Conservation (phyloP, 2,888 invertebrate genomes). For the Eupeodes luniger region DNA sequence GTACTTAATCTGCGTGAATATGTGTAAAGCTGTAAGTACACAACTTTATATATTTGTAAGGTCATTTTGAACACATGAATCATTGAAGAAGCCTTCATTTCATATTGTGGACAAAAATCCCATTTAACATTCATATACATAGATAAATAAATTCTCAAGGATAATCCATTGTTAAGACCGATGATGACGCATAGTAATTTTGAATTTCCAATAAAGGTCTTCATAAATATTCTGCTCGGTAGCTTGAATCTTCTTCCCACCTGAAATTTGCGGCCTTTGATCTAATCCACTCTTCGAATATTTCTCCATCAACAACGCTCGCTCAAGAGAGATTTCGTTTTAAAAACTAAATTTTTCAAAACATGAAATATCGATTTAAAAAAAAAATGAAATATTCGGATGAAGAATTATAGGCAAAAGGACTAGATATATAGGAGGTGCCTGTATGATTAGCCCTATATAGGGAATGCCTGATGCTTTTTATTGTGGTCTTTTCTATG, state of each 20-base stretch:
- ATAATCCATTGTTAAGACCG: slow-evolving; percentile 1
- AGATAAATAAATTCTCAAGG: neutral
- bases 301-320: neutral
- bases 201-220: slow-evolving; percentile 9
- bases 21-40: neutral
- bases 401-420: slow-evolving; percentile 3
- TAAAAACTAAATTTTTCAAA: slow-evolving; percentile 29
- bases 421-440: neutral
- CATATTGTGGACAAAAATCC: slow-evolving; percentile 30
- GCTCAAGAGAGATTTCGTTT: slow-evolving; percentile 31
- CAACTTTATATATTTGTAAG: slow-evolving; percentile 3
- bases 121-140: slow-evolving; percentile 12
- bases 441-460: slow-evolving; percentile 22
- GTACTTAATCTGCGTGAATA: neutral
- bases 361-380: slow-evolving; percentile 18
- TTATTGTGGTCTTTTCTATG: slow-evolving; percentile 15
- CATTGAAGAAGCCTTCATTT: neutral
- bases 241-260: neutral
- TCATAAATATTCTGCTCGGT: neutral
- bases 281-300: slow-evolving; percentile 41
- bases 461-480: slow-evolving; percentile 12
- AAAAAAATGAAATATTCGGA: slow-evolving; percentile 24
- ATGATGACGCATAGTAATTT: neutral
- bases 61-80: slow-evolving; percentile 46
- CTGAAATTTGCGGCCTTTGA: neutral